These are phyloP conservation scores for Halcyon malimbica DNA, from an alignment of 2,113 vertebrate species.

Conservation along the genomic window DNA sequence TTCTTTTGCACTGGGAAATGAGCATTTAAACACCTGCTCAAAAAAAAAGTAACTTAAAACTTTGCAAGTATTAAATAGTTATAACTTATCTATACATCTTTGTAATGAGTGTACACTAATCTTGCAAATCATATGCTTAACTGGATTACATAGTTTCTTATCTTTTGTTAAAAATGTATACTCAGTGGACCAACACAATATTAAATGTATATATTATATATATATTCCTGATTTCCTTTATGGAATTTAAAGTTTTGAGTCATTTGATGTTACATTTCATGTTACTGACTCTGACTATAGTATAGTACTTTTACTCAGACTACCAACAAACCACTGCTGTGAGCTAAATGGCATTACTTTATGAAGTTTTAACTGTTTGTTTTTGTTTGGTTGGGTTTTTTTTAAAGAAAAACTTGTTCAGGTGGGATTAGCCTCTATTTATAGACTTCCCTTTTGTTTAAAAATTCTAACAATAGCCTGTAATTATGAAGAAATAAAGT, in stretches of 20 bases:
- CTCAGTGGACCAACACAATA: conserved; percentile 81
- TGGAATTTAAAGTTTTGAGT: conserved; percentile 71
- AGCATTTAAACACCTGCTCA: conserved; percentile 73
- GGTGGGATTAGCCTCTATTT: conserved; percentile 74
- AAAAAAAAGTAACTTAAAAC: conserved; percentile 56
- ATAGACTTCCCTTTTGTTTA: conserved; percentile 80
- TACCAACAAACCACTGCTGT: conserved; percentile 77
- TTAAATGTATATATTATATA: conserved; percentile 81
- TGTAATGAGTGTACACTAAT: conserved; percentile 78
- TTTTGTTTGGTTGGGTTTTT: not conserved
- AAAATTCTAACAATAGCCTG: conserved; percentile 86
- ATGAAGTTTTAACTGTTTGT: conserved; percentile 81
- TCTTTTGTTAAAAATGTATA: conserved; percentile 78
- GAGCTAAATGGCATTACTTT: conserved; percentile 70
- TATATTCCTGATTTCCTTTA: conserved; percentile 72
- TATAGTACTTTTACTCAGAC: conserved; percentile 65
- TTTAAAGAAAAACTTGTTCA: conserved; percentile 29
- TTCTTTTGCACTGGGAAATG: conserved; percentile 79
- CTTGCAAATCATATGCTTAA: conserved; percentile 74
- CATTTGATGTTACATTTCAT: conserved; percentile 72
- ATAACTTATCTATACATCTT: conserved; percentile 74
- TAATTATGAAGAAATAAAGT: conserved; percentile 87
- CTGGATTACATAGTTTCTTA: conserved; percentile 77
- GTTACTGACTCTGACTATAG: conserved; percentile 70
- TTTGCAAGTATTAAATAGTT: conserved; percentile 74